phyloP scores from a whole-genome alignment of 2,113 vertebrate genomes.

The Anseranas semipalmata region DNA sequence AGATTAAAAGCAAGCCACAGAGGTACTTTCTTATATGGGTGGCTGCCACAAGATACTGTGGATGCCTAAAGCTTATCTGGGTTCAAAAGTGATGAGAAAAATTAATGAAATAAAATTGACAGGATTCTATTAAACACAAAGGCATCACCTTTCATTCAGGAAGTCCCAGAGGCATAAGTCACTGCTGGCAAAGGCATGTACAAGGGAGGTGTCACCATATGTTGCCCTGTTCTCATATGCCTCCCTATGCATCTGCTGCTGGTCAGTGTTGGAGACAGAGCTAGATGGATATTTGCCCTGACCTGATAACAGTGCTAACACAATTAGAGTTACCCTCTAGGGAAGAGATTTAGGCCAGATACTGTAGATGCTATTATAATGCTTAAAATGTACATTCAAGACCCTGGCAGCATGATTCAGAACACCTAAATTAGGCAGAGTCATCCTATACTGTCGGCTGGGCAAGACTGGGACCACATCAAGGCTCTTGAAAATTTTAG shows the following conservation, averaged over 20 bases:
- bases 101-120: slow-evolving; percentile 12
- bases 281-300: background rate
- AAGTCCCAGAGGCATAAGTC: background rate
- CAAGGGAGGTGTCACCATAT: background rate
- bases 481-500: background rate
- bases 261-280: background rate
- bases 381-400: background rate
- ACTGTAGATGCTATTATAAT: background rate
- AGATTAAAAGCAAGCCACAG: background rate
- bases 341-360: slow-evolving; percentile 1
- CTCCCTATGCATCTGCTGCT: background rate
- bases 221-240: background rate
- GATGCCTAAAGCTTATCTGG: background rate
- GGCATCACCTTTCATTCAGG: background rate
- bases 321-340: background rate
- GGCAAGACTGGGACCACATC: background rate
- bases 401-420: background rate
- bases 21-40: background rate
- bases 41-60: background rate
- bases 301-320: slow-evolving; percentile 4
- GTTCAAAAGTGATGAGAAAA: background rate
- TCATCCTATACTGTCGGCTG: accelerated
- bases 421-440: background rate
- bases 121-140: background rate
- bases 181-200: background rate